Percentiles rank a stretch among this genome's conserved stretches.
These are phyloP conservation scores for Drosophila lutescens DNA, from an alignment of 2,888 invertebrate genomes.

Conservation along the genomic window DNA sequence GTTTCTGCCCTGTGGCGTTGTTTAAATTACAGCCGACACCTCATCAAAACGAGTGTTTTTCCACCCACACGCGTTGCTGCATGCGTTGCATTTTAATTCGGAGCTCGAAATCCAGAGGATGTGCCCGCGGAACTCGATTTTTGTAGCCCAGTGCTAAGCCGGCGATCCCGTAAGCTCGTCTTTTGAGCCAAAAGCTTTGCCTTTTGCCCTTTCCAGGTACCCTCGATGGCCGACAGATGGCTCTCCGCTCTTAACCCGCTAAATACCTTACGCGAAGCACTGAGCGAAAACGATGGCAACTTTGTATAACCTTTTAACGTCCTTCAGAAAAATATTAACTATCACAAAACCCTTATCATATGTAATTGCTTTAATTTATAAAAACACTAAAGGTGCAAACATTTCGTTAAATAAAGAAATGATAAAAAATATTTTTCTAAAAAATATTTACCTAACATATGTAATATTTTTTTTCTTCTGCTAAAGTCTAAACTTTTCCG, in stretches of 20 bases:
- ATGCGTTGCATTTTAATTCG: conserved; percentile 29
- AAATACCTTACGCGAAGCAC: conserved; percentile 1
- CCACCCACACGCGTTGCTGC: conserved; percentile 48
- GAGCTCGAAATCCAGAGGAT: conserved; percentile 50
- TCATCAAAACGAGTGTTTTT: conserved; percentile 78
- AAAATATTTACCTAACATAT: not conserved
- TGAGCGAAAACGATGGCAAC: not conserved
- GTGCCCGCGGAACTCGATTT: conserved; percentile 28
- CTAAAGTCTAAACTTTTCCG: too few relatives aligned
- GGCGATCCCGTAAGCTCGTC: conserved; percentile 64
- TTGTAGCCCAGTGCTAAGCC: conserved; percentile 16
- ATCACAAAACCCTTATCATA: too few relatives aligned
- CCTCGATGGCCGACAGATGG: conserved; percentile 68
- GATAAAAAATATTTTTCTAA: not conserved
- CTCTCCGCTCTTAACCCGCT: conserved; percentile 33
- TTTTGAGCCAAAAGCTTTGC: conserved; percentile 37
- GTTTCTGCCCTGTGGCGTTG: conserved; percentile 53
- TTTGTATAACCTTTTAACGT: not conserved
- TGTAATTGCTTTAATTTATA: too few relatives aligned
- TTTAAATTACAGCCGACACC: conserved; percentile 77
- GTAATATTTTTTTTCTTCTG: too few relatives aligned
- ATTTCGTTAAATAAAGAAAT: not conserved
- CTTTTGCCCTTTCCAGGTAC: conserved; percentile 50
- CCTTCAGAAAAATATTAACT: too few relatives aligned
- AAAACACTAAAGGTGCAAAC: too few relatives aligned